A percentile compares a stretch with the other conserved stretches of the same genome.
These are phyloP conservation scores for Psilanteris sp. DNA, from an alignment of 1,140 invertebrate genomes.

Conservation along the genomic window DNA sequence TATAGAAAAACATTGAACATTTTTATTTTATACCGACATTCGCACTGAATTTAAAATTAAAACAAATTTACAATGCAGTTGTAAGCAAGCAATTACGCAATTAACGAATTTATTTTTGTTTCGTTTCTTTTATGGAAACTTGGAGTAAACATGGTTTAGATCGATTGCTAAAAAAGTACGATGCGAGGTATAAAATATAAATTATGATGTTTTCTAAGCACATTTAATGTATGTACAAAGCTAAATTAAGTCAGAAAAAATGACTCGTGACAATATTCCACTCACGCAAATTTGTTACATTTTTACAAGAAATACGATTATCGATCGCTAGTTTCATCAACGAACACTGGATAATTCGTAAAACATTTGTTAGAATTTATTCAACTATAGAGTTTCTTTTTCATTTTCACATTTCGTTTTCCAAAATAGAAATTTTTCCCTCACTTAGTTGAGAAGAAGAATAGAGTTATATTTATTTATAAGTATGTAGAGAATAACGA, in stretches of 20 bases:
- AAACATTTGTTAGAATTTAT: slow-evolving; percentile 61
- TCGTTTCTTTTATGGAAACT: too few species aligned
- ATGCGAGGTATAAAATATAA: slow-evolving; percentile 43
- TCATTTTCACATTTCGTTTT: slow-evolving; percentile 47
- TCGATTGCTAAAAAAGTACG: neutral
- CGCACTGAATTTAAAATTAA: too few species aligned
- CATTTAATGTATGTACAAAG: slow-evolving; percentile 60
- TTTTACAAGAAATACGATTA: slow-evolving; percentile 67
- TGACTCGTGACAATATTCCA: slow-evolving; percentile 55
- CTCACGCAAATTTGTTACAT: slow-evolving; percentile 61
- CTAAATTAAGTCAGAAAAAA: slow-evolving; percentile 52
- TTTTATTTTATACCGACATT: slow-evolving; percentile 34
- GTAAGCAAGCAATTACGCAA: too few species aligned
- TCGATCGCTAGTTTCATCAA: slow-evolving; percentile 61
- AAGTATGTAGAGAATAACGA: slow-evolving; percentile 57
- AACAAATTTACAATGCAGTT: too few species aligned
- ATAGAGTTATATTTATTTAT: slow-evolving; percentile 63
- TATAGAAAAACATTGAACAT: slow-evolving; percentile 34
- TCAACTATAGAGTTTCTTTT: slow-evolving; percentile 50
- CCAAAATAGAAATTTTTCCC: slow-evolving; percentile 61
- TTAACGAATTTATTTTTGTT: too few species aligned
- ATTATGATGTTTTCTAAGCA: slow-evolving; percentile 22
- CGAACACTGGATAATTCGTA: slow-evolving; percentile 60
- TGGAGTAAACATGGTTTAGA: too few species aligned
- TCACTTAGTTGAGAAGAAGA: slow-evolving; percentile 53